Evolutionary conservation across 2,888 invertebrate species (phyloP).

Genomic region (Petrolisthes manimaculis): DNA sequence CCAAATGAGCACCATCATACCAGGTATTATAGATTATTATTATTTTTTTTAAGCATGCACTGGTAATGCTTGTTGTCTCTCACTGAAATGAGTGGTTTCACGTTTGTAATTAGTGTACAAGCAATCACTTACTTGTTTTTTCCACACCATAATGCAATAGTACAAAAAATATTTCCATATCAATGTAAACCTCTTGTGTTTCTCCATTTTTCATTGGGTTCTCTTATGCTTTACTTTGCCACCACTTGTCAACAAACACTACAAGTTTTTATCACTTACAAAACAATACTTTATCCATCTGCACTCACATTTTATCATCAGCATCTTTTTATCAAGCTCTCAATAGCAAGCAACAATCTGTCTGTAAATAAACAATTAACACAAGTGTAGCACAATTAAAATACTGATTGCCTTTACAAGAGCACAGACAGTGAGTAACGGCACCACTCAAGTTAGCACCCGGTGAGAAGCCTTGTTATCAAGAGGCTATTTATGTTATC

Average conservation of each 20-base stretch:
- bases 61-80: slow-evolving; percentile 22
- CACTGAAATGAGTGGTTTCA: slow-evolving; percentile 29
- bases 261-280: background rate
- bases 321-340: slow-evolving; percentile 11
- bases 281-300: too few relatives aligned
- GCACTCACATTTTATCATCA: too few relatives aligned
- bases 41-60: slow-evolving; percentile 21
- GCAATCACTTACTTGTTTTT: background rate
- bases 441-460: slow-evolving; percentile 59
- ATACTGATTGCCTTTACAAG: slow-evolving; percentile 56
- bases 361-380: background rate
- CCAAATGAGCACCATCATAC: slow-evolving; percentile 56
- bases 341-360: background rate
- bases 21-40: slow-evolving; percentile 7
- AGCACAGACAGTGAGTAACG: slow-evolving; percentile 47
- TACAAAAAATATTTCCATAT: slow-evolving; percentile 37
- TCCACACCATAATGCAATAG: background rate
- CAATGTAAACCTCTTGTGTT: background rate
- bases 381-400: slow-evolving; percentile 48
- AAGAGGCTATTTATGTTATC: slow-evolving; percentile 21
- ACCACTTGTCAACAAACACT: background rate
- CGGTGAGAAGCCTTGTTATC: slow-evolving; percentile 44
- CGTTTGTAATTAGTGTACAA: background rate
- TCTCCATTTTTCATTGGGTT: slow-evolving; percentile 16
- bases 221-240: too few relatives aligned